These are phyloP conservation scores for Podilymbus podiceps DNA, from an alignment of 2,113 vertebrate species.

Conservation along the genomic window DNA sequence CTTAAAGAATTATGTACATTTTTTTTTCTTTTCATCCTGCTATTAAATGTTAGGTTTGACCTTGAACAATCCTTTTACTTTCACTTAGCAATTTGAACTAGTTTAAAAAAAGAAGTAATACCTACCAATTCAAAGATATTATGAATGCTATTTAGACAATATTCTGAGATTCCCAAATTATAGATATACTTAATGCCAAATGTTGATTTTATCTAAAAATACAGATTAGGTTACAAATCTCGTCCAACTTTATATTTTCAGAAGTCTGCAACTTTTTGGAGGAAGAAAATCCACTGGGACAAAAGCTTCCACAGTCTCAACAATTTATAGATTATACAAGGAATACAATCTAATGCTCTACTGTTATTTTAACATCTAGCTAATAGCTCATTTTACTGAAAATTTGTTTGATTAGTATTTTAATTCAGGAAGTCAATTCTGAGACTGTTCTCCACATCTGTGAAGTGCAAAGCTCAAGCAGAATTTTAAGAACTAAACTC, in stretches of 20 bases:
- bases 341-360: neutral
- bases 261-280: neutral
- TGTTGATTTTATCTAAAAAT: neutral
- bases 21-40: neutral
- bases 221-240: neutral
- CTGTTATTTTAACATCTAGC: neutral
- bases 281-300: neutral
- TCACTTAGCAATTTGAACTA: neutral
- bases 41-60: neutral
- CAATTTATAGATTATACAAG: neutral
- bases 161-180: neutral
- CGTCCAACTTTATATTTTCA: neutral
- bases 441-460: neutral
- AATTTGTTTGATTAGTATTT: neutral
- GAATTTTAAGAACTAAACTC: neutral
- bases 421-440: neutral
- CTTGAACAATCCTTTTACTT: neutral
- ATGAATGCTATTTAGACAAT: neutral
- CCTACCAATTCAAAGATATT: slow-evolving; percentile 46
- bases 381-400: neutral
- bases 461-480: neutral
- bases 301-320: slow-evolving; percentile 43
- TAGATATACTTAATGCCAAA: neutral
- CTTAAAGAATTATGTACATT: neutral
- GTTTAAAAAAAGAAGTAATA: neutral